Evolutionary conservation across 2,888 invertebrate species (phyloP), one percentile per base, ranked within the genome.

Genomic region (Lochmaea crataegi): DNA sequence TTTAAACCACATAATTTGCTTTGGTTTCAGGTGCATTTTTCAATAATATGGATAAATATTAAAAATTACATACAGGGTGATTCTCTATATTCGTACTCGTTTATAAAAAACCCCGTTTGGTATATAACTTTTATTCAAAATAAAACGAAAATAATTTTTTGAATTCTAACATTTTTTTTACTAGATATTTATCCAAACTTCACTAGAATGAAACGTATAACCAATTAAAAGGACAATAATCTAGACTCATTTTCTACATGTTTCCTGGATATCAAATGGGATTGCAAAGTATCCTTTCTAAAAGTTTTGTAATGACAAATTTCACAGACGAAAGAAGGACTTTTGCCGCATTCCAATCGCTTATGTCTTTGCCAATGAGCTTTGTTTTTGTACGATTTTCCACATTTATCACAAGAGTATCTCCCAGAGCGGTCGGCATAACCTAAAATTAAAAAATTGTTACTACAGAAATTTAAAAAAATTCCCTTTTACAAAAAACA

Each of bases 221-320:
- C 5, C 26, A 26, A 26, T n/a, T n/a, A n/a, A n/a, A n/a, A n/a
- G n/a, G 4, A 26, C 14, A 60, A 32, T n/a, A 38, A 1, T 1
- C 58, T 60, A 32, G 12, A 32, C 14, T 60, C 12, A 32, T 60
- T n/a, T 38, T 64, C 42, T 11, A 57, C 11, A 16, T 70, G 70
- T 45, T 32, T 70, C n/a, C 64, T 70, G n/a, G 64, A 57, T 6
- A 64, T 42, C 7, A 64, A 12, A 53, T 70, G 70, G 12, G 45
- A n/a, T 18, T 42, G 41, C 42, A 70, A 57, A 14, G 53, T 45
- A 45, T 80, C 77, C 51, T 78, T 77, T 65, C 79, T 68, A 32
- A 57, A 75, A 57, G 77, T 76, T 65, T 74, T 79, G 65, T 79
- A 80, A 9, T 74, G 56, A 41, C 80, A 74, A 11, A 68, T 64